These are phyloP conservation scores for Micropoecilia bifurca DNA, from an alignment of 2,797 vertebrate species.

Conservation along the genomic window DNA sequence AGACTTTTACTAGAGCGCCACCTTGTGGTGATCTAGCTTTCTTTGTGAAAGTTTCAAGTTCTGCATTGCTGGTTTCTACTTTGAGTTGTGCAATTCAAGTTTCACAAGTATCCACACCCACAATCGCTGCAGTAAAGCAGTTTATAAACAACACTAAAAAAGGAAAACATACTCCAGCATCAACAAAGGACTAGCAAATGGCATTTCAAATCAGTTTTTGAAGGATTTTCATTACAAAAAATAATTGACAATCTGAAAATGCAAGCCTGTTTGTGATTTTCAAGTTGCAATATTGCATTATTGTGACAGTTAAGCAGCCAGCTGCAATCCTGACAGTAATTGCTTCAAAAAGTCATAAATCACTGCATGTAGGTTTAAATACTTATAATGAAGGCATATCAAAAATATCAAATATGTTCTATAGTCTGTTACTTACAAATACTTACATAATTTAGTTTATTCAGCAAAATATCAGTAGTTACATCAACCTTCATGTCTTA, in stretches of 20 bases:
- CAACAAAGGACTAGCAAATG: background rate
- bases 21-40: constrained; percentile 52
- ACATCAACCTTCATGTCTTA: background rate
- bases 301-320: constrained; percentile 54
- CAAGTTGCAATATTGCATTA: background rate
- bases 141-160: constrained; percentile 15
- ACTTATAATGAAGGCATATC: constrained; percentile 26
- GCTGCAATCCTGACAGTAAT: constrained; percentile 48
- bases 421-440: background rate
- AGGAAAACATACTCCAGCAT: too few species aligned
- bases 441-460: constrained; percentile 20
- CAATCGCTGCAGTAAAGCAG: background rate
- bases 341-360: constrained; percentile 23
- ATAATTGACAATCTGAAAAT: constrained; percentile 9
- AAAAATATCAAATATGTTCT: background rate
- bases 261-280: constrained; percentile 25
- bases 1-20: constrained; percentile 58
- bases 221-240: background rate
- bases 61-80: constrained; percentile 40
- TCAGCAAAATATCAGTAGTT: constrained; percentile 19
- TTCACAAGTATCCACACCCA: constrained; percentile 5
- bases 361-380: constrained; percentile 12
- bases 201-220: background rate
- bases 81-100: constrained; percentile 26
- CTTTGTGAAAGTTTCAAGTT: constrained; percentile 2